A percentile compares a stretch with the other conserved stretches of the same genome.
Conservation (phyloP, 2,888 invertebrate genomes). For the Hypselothyrea guttata region DNA sequence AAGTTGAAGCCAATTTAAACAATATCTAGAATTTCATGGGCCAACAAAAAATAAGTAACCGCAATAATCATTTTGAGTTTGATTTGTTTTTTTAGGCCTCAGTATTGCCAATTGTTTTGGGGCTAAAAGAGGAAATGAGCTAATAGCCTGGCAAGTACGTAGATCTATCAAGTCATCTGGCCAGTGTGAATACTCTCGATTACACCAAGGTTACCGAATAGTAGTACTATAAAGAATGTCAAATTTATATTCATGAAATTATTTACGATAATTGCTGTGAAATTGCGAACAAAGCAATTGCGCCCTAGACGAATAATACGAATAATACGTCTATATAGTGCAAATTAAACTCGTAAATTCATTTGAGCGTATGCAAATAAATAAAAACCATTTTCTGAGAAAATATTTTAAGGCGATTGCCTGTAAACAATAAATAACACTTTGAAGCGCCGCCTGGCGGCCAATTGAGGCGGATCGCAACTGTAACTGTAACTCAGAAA, state of each 20-base stretch:
- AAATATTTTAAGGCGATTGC: constrained; percentile 1
- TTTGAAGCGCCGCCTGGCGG: constrained; percentile 53
- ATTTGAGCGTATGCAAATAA: constrained; percentile 60
- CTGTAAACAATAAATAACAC: constrained; percentile 49
- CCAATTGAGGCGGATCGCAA: constrained; percentile 46
- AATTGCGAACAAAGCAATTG: constrained; percentile 61
- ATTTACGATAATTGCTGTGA: constrained; percentile 46
- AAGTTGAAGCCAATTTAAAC: constrained; percentile 56
- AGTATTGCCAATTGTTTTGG: constrained; percentile 43
- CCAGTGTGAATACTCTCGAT: too few relatives aligned
- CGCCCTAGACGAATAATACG: too few relatives aligned
- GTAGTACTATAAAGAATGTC: constrained; percentile 10
- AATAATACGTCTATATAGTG: neutral
- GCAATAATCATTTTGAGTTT: constrained; percentile 35
- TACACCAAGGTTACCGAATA: neutral
- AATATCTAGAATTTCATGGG: constrained; percentile 56
- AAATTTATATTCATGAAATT: constrained; percentile 32
- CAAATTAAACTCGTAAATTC: constrained; percentile 61
- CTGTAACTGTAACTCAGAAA: neutral
- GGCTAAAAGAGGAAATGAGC: neutral
- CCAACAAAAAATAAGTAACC: constrained; percentile 30
- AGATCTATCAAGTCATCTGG: too few relatives aligned
- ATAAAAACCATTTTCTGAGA: constrained; percentile 24
- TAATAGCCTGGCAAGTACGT: too few relatives aligned
- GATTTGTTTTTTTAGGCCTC: constrained; percentile 24